A percentile compares a stretch with the other conserved stretches of the same genome.
phyloP scores from a whole-genome alignment of 2,888 invertebrate species.

The Microchrysa polita region DNA sequence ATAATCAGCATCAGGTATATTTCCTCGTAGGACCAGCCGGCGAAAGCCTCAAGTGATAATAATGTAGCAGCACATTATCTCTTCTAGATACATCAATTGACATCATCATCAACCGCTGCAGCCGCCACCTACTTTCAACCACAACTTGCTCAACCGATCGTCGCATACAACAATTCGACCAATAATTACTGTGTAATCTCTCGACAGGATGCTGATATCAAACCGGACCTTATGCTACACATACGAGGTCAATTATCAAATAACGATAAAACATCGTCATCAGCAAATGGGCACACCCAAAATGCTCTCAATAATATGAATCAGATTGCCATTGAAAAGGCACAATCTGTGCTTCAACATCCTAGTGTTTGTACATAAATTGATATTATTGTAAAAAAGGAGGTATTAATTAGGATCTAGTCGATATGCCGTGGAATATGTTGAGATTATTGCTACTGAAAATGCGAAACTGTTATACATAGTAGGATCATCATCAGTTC shows the following conservation, averaged over 20 bases:
- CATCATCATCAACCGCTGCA: conserved; percentile 55
- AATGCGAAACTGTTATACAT: too few species aligned
- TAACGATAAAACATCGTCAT: conserved; percentile 65
- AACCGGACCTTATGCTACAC: conserved; percentile 76
- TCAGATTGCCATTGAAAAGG: conserved; percentile 27
- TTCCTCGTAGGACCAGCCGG: neutral
- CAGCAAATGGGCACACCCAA: neutral
- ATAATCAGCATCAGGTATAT: conserved; percentile 47
- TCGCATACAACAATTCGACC: conserved; percentile 52
- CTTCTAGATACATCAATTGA: conserved; percentile 47
- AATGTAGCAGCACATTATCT: conserved; percentile 18
- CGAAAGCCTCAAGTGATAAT: conserved; percentile 2
- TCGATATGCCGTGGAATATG: neutral
- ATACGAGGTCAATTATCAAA: conserved; percentile 70
- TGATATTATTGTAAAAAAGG: neutral
- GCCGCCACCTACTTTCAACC: conserved; percentile 54
- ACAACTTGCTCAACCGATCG: conserved; percentile 50
- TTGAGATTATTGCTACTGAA: neutral
- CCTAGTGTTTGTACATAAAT: conserved; percentile 49
- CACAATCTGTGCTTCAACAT: conserved; percentile 38
- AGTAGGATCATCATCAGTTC: too few species aligned
- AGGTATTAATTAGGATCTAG: neutral
- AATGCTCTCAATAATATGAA: conserved; percentile 2
- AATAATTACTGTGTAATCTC: conserved; percentile 72
- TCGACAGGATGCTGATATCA: conserved; percentile 72